Base-by-base conservation (phyloP, 23 tunicate genomes). In the Styela clava region DNA sequence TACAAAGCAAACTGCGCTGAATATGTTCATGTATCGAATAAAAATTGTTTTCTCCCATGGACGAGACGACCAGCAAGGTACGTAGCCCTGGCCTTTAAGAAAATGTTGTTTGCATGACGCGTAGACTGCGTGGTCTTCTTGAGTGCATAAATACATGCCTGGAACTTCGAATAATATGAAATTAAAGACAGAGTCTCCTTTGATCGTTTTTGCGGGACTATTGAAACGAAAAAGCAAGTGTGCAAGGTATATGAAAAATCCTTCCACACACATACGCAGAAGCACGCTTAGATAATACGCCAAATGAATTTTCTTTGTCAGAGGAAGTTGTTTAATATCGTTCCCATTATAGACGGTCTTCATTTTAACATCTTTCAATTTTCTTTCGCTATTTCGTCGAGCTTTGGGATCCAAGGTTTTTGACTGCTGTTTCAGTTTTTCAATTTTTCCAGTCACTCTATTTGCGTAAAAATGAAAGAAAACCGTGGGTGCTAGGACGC, bases 21-120 rank as follows among this genome's bases (percentile, higher is more conserved):
- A 24, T 24, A 63, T 62, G 74, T 33, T 81, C 90, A 86, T 86
- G 86, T 86, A 86, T 33, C 70, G 90, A 18, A 86, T 7, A 34
- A 86, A 86, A 1, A 86, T 73, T 2, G 90, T 86, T 74, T 86
- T 86, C 64, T 86, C 90, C 81, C 81, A 81, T 21, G 90, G 86
- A 33, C 90, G 35, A 37, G 85, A 81, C 29, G 82, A 85, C 90
- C 90, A 86, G 71, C 90, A 86, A 2, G 90, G 86, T 29, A 86
- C 84, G 34, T 71, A 83, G 21, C 86, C 78, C 24, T 31, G 51
- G 9, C 71, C 79, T 20, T 33, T 31, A 24, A 73, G 37, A 51
- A 83, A 22, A 35, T 83, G 86, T 33, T 83, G 86, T 56, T 32
- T 37, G 69, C 86, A 83, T 44, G 56, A 7, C 16, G 79, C 86